Percentiles rank a stretch among this genome's conserved stretches.
phyloP scores from a whole-genome alignment of 1,140 invertebrate genomes.

The Heterodera carotae region DNA sequence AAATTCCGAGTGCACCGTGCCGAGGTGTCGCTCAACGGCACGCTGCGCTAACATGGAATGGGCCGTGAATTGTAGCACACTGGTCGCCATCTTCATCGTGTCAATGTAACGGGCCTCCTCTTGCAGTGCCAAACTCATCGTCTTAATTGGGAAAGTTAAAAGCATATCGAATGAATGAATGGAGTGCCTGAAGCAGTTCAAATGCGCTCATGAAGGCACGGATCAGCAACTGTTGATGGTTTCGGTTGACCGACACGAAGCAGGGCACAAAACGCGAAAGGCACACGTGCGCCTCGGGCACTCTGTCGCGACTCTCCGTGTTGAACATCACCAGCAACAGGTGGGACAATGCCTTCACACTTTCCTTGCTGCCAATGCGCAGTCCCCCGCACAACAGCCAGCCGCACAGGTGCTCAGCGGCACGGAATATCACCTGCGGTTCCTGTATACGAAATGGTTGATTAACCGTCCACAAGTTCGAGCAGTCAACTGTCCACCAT shows the following conservation, averaged over 20 bases:
- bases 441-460: background rate
- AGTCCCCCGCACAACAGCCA: conserved; percentile 1
- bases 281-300: background rate
- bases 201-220: background rate
- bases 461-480: too few species aligned
- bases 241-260: conserved; percentile 1
- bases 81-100: background rate
- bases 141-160: background rate
- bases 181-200: background rate
- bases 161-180: too few species aligned
- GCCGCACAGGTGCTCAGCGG: background rate
- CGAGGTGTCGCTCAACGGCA: background rate
- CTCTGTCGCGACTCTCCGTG: background rate
- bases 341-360: background rate
- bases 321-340: conserved; percentile 5
- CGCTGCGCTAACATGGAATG: background rate
- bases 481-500: background rate
- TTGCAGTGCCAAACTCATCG: conserved; percentile 3
- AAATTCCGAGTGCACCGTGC: conserved; percentile 6
- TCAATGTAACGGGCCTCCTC: conserved; percentile 4
- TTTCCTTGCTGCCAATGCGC: background rate
- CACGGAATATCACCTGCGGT: background rate
- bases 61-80: background rate
- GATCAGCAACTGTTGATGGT: background rate
- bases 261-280: background rate